A percentile compares a stretch with the other conserved stretches of the same genome.
Conservation (phyloP, 2,113 vertebrate species). For the Pterophyllum scalare region DNA sequence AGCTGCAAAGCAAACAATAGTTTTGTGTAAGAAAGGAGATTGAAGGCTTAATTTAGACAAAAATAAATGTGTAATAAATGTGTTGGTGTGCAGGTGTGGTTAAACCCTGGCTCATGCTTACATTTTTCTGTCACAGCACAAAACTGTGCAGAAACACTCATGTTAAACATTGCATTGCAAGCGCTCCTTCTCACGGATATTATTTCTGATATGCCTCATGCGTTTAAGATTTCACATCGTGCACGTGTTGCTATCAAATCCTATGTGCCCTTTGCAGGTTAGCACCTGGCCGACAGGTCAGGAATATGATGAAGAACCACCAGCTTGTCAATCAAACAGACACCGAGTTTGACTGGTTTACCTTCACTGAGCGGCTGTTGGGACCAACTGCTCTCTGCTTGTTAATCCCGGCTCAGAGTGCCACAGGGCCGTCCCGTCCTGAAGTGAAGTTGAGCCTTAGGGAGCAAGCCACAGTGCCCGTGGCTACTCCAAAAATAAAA, state of each 20-base stretch:
- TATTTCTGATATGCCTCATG: constrained; percentile 48
- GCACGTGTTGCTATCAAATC: constrained; percentile 44
- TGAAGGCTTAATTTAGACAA: neutral
- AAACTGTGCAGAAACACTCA: constrained; percentile 20
- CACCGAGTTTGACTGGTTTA: constrained; percentile 76
- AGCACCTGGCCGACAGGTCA: constrained; percentile 11
- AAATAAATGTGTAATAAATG: neutral
- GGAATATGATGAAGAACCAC: constrained; percentile 30
- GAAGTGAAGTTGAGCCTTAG: constrained; percentile 66
- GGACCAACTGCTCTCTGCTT: constrained; percentile 73
- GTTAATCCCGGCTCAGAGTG: constrained; percentile 73
- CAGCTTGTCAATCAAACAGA: constrained; percentile 67
- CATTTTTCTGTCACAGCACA: neutral
- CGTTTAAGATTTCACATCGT: constrained; percentile 44
- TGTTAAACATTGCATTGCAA: constrained; percentile 15
- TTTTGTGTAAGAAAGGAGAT: neutral
- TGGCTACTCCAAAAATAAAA: constrained; percentile 86
- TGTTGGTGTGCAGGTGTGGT: neutral
- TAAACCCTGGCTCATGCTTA: neutral
- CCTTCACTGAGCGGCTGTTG: constrained; percentile 75
- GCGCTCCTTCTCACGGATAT: constrained; percentile 2
- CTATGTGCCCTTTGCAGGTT: constrained; percentile 37
- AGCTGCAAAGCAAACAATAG: constrained; percentile 37
- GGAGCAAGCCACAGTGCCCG: constrained; percentile 66
- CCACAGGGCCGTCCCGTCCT: constrained; percentile 71